A percentile compares a stretch with the other conserved stretches of the same genome.
Evolutionary conservation across 2,888 invertebrate genomes (phyloP).

Genomic region (Amiota minor): DNA sequence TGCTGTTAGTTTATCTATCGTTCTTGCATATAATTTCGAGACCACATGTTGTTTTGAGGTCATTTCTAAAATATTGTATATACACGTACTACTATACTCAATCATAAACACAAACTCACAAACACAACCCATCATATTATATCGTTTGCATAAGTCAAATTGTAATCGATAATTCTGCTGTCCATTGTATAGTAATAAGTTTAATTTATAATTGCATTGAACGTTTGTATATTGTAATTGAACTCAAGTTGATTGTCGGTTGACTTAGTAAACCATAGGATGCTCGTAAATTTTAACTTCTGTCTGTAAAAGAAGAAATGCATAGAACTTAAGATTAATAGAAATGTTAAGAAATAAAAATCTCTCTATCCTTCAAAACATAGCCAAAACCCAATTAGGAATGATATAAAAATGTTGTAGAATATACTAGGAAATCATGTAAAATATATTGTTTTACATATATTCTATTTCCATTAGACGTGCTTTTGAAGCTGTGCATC

Average conservation of each 20-base stretch:
- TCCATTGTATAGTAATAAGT: conserved; percentile 14
- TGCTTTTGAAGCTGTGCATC: no score
- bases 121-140: not conserved
- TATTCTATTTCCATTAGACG: no score
- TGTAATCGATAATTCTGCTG: conserved; percentile 28
- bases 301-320: no score
- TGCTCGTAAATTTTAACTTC: no score
- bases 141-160: conserved; percentile 13
- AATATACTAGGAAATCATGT: no score
- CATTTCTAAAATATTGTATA: conserved; percentile 5
- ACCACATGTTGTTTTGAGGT: conserved; percentile 21
- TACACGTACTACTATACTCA: conserved; percentile 31
- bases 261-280: not conserved
- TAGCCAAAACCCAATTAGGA: no score
- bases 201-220: conserved; percentile 28
- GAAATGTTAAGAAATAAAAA: no score
- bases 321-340: no score
- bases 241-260: not conserved
- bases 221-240: conserved; percentile 2
- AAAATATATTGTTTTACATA: no score
- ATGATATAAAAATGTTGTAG: no score
- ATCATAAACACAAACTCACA: conserved; percentile 16
- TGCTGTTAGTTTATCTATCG: not conserved
- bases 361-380: no score
- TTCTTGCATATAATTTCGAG: conserved; percentile 4